phyloP scores from a whole-genome alignment of 2,888 invertebrate species.

The Pseudolycoriella hygida region DNA sequence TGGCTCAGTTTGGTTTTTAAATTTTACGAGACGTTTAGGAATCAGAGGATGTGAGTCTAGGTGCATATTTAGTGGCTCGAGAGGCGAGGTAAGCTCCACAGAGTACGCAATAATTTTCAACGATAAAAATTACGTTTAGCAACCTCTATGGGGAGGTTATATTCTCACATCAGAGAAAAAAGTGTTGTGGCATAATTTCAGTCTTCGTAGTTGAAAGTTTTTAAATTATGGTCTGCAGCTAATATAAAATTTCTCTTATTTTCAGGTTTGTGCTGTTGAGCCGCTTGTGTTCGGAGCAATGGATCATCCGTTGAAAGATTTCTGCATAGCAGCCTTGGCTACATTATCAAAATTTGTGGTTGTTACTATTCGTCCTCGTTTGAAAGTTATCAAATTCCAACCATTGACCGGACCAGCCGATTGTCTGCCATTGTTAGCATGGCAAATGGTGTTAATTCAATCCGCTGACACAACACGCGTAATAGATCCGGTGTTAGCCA shows the following conservation, averaged over 20 bases:
- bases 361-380: conserved; percentile 56
- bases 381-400: conserved; percentile 63
- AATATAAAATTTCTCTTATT: too few relatives aligned
- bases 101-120: too few relatives aligned
- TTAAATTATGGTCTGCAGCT: too few relatives aligned
- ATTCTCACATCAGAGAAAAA: too few relatives aligned
- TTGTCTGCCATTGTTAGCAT: conserved; percentile 76
- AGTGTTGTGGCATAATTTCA: not conserved
- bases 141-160: too few relatives aligned
- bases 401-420: conserved; percentile 53
- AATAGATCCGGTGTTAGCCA: conserved; percentile 73
- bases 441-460: conserved; percentile 80
- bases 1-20: conserved; percentile 89
- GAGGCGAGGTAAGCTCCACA: conserved; percentile 87
- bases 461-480: conserved; percentile 45
- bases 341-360: conserved; percentile 71
- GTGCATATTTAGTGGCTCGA: conserved; percentile 90
- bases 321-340: conserved; percentile 77
- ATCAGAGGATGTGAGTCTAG: conserved; percentile 77
- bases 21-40: conserved; percentile 74
- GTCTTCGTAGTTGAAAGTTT: too few relatives aligned
- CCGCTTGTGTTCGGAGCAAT: conserved; percentile 36
- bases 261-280: conserved; percentile 49
- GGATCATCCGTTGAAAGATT: conserved; percentile 49
- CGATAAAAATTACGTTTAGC: too few relatives aligned